Evolutionary conservation across 2,888 invertebrate species (phyloP).

Genomic region (Chymomyza amoena): DNA sequence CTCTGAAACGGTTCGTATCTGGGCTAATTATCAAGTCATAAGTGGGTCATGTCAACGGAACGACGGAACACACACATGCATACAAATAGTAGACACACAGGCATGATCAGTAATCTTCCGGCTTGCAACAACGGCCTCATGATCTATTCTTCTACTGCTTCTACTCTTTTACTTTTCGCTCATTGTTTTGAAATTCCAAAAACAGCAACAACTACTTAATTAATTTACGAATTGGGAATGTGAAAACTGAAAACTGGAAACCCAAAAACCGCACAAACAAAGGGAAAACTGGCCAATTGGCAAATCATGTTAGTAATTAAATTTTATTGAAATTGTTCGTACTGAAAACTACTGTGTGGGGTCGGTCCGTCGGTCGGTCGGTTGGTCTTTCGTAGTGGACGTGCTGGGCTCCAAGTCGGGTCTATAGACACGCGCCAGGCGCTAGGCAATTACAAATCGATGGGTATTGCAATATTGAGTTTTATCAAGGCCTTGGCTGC

Average conservation of each 20-base stretch:
- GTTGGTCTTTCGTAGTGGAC: background rate
- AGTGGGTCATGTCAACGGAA: constrained; percentile 64
- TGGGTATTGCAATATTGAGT: constrained; percentile 39
- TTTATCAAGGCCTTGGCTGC: constrained; percentile 29
- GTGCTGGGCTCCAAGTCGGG: background rate
- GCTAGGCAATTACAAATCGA: constrained; percentile 12
- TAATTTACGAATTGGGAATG: background rate
- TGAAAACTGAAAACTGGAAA: background rate
- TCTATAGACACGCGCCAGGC: constrained; percentile 14
- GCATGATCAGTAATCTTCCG: background rate
- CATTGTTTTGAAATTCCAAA: background rate
- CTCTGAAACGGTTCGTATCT: constrained; percentile 44
- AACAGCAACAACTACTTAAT: background rate
- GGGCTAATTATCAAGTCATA: constrained; percentile 66
- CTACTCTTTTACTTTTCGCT: constrained; percentile 11
- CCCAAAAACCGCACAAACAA: background rate
- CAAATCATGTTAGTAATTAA: background rate
- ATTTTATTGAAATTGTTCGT: background rate
- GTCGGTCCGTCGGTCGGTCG: background rate
- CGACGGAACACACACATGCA: background rate
- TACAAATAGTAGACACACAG: background rate
- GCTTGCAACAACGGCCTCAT: constrained; percentile 32
- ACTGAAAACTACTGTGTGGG: background rate
- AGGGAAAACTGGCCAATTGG: background rate
- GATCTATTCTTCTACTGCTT: constrained; percentile 36